Evolutionary conservation across 2,113 vertebrate species (phyloP).

Genomic region (Motacilla alba): DNA sequence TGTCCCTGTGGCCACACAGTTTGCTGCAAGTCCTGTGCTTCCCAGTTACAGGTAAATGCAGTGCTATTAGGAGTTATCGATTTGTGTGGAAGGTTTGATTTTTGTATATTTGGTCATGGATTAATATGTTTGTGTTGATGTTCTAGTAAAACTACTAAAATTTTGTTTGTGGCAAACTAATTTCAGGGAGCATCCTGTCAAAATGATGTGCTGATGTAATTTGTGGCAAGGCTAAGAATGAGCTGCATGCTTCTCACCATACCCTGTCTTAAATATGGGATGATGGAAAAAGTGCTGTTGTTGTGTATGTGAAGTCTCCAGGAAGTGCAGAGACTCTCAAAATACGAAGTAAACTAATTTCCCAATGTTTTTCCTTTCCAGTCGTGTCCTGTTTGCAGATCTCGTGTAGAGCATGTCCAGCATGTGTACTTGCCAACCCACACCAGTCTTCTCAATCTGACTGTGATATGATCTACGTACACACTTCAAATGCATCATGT

Average conservation of each 20-base stretch:
- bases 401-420: slow-evolving; percentile 89
- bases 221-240: neutral
- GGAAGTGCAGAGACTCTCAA: neutral
- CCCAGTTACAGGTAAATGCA: slow-evolving; percentile 86
- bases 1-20: slow-evolving; percentile 98
- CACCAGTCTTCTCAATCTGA: slow-evolving; percentile 92
- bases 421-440: slow-evolving; percentile 96
- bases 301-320: neutral
- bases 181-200: neutral
- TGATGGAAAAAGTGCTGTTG: neutral
- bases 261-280: neutral
- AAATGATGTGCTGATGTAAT: neutral
- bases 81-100: neutral
- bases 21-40: slow-evolving; percentile 91
- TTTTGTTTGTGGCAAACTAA: neutral
- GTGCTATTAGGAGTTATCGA: neutral
- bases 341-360: neutral
- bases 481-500: slow-evolving; percentile 8
- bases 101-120: neutral
- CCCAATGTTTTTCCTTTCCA: slow-evolving; percentile 56
- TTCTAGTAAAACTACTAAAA: neutral
- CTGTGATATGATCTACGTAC: slow-evolving; percentile 70
- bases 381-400: slow-evolving; percentile 93
- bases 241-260: neutral
- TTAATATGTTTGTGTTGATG: neutral